Conservation (phyloP, 2,113 vertebrate genomes). For the Gymnarchus niloticus region DNA sequence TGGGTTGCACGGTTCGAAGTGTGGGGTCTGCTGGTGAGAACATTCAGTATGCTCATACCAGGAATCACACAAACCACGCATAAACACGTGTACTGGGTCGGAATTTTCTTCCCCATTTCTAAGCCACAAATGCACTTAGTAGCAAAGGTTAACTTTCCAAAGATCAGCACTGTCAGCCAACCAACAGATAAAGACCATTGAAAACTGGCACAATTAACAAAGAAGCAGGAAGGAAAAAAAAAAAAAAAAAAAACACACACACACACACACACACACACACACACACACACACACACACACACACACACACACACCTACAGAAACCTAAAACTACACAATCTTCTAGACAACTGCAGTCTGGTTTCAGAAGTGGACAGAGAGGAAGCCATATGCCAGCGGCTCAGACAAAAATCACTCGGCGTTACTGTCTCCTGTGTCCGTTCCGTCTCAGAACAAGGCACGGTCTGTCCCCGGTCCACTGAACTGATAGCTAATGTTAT, state of each 20-base stretch:
- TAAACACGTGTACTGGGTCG: not conserved
- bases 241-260: not conserved
- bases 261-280: too few species aligned
- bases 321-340: not conserved
- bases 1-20: not conserved
- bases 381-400: constrained; percentile 25
- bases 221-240: too few species aligned
- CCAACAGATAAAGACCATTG: not conserved
- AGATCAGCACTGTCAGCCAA: not conserved
- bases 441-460: constrained; percentile 58
- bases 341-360: not conserved
- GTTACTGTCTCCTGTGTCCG: constrained; percentile 54
- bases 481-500: constrained; percentile 57
- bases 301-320: too few species aligned
- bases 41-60: not conserved
- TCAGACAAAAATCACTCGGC: constrained; percentile 36
- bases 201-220: not conserved
- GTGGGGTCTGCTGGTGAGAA: not conserved
- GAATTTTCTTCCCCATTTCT: not conserved
- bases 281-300: too few species aligned
- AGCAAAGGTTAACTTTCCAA: not conserved
- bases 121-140: not conserved
- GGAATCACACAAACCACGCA: too few species aligned
- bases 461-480: constrained; percentile 52
- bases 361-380: constrained; percentile 7